Base-by-base conservation (phyloP, 2,797 vertebrate species). In the Pterois miles region DNA sequence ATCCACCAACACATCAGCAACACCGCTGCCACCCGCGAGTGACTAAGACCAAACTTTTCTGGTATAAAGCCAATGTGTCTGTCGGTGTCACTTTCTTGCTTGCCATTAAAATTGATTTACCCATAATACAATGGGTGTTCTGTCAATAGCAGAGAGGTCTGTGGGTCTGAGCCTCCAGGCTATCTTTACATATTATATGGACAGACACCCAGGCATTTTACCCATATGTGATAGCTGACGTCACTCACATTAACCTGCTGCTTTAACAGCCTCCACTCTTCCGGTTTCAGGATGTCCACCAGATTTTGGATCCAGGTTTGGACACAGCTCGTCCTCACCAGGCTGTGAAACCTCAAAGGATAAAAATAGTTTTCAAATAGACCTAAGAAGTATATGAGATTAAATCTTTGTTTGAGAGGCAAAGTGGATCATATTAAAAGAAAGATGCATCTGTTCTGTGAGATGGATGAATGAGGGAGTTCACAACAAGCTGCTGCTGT, bases 1-100 rank as follows among this genome's bases (percentile, higher is more conserved):
- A 2, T 34, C 71, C 76, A 25, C 58, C 43, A 18, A 34, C 65
- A 38, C 74, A 69, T 72, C 77, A 27, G 14, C 4, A 60, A 57
- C 67, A 59, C 65, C 18, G 46, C 70, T 60, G 57, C 3, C n/a
- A 18, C 22, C 8, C 62, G 25, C 5, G 52, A 36, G 40, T 11
- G 36, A 34, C 50, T 14, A 40, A 53, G 14, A 36, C 3, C 38
- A 8, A 36, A 63, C 31, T 31, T 40, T 25, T 13, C n/a, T 16
- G 67, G 38, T 33, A 67, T 27, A 8, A 12, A 70, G 14, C 54
- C 6, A 2, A n/a, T 1, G 40, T 8, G 46, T 60, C 43, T 9
- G 13, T 54, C 46, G 14, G 20, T 22, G 40, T 18, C 40, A 43
- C 23, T 36, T 29, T 56, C n/a, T 13, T 34, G 11, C 33, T 20